Conservation (phyloP, 2,797 vertebrate species). For the Sebastes minor region DNA sequence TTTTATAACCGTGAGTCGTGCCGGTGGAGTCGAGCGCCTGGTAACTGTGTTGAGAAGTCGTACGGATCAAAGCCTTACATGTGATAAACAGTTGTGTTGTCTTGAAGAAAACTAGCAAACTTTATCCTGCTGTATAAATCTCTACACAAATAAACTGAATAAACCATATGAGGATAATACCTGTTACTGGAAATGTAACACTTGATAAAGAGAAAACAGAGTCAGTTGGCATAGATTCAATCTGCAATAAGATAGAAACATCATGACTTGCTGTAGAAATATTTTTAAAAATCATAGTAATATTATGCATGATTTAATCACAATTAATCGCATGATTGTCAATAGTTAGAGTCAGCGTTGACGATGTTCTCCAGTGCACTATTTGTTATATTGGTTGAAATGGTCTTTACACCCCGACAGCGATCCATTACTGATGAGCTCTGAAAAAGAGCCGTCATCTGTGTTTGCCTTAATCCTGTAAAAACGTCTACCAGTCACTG, state of each 20-base stretch:
- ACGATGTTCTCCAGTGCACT: too few species aligned
- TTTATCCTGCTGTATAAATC: neutral
- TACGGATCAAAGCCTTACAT: constrained; percentile 43
- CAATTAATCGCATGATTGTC: too few species aligned
- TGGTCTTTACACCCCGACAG: too few species aligned
- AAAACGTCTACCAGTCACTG: too few species aligned
- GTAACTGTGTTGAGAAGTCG: constrained; percentile 40
- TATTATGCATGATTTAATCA: neutral
- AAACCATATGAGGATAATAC: neutral
- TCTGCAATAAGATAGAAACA: neutral
- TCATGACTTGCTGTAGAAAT: neutral
- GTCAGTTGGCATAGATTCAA: neutral
- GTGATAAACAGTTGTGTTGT: constrained; percentile 26
- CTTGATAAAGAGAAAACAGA: neutral
- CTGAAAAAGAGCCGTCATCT: too few species aligned
- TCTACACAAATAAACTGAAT: neutral
- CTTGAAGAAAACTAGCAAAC: constrained; percentile 13
- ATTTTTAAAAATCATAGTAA: neutral
- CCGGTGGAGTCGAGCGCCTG: constrained; percentile 34
- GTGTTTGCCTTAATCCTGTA: rapidly evolving
- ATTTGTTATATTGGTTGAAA: too few species aligned
- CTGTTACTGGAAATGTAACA: neutral
- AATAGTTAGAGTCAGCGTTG: too few species aligned
- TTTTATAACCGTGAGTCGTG: constrained; percentile 41
- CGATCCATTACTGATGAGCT: too few species aligned